Base-by-base conservation (phyloP, 1,140 invertebrate genomes). In the Mya arenaria region DNA sequence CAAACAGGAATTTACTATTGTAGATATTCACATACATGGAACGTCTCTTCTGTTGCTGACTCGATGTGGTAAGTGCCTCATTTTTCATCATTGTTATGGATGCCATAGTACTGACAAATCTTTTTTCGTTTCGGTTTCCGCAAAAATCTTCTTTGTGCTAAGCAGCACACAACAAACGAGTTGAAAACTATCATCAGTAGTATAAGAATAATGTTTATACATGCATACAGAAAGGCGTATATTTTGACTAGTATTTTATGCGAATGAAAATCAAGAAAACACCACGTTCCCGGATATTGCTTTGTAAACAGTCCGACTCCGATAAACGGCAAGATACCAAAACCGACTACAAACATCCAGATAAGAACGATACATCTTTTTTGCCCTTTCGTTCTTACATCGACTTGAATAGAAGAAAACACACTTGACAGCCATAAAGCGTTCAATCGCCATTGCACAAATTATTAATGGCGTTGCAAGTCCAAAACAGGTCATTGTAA, bases 271-370 rank as follows among this genome's bases (percentile, higher is more conserved):
- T 93, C 91, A 19, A 93, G 82, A 80, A 92, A 93, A 69, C 93
- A 93, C 93, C 93, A 93, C 28, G 92, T 93, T 8, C 88, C 85
- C 0, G 93, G 92, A 86, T 93, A 92, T 83, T 93, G 92, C n/a
- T 91, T 66, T n/a, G 78, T 86, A 79, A 90, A 90, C 36, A 88
- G 66, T 0, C 93, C 93, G 56, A 93, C 88, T 5, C 91, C 91
- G 63, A 93, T 90, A 44, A 93, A 82, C 5, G 92, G 93, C 55
- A 93, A 75, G 1, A 90, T 80, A 30, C 90, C 88, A 55, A 93
- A 89, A 19, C 91, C 28, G 15, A 92, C 65, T 1, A 89, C 89
- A 65, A 90, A 83, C 6, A 88, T 73, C 91, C 92, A 93, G 15
- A 93, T 60, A 10, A 75, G 56, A 1, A 92, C 60, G 23, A 93